Base-by-base conservation (phyloP, 2,888 invertebrate genomes). In the Panzeria rudis region DNA sequence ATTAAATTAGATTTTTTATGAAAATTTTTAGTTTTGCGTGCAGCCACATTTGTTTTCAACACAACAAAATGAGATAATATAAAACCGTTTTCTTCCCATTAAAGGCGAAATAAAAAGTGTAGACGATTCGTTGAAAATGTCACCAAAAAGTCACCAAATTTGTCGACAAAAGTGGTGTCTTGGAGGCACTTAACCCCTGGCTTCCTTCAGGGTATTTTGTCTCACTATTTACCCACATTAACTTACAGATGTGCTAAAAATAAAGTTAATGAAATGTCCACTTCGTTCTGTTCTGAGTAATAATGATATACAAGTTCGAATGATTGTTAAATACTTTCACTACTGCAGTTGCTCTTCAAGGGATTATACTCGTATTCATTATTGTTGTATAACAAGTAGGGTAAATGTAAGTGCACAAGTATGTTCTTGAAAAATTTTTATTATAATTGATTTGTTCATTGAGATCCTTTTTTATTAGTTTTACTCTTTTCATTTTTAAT, bases 371-470 rank as follows among this genome's bases (percentile, higher is more conserved):
- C 25, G 41, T 44, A 54, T 25, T 64, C 23, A 50, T 41, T 25
- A 13, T 25, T n/a, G 13, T 20, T 71, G 62, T 35, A 41, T 20
- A 29, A 15, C 61, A 25, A 9, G 61, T 62, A 52, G 76, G 38
- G 41, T 78, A 69, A 50, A 69, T 69, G 59, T 20, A 41, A 77
- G 38, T 72, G 54, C 44, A 54, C 32, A 35, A 54, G 71, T 64
- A 25, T 11, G 69, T 54, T 76, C 35, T 76, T 72, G 73, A 59
- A 66, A 0, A 8, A 17, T 69, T 56, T 83, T 83, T 77, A 71
- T 71, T 77, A 83, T 83, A 83, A 83, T 83, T 83, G 82, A 83
- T 77, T 77, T 71, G 38, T 64, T 83, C 64, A 83, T 72, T 77
- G 64, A 77, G 64, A 59, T 73, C 32, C 44, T 56, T 50, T 35